Evolutionary conservation across 2,113 vertebrate species (phyloP), one percentile per base, ranked within the genome.

Genomic region (Platysternon megacephalum): DNA sequence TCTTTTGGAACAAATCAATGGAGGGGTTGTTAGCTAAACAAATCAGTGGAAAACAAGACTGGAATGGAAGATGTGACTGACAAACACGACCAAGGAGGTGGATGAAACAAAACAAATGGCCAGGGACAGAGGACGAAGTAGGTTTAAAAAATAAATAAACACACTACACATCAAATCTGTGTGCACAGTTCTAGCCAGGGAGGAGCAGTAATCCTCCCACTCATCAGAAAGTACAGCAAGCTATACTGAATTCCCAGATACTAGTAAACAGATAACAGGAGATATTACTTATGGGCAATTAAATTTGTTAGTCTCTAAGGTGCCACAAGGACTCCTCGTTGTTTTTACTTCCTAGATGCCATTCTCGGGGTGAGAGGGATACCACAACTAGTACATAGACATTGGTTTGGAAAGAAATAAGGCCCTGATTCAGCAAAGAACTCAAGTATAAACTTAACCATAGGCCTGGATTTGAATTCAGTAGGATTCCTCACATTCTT

Each of bases 21-120:
- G 85, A 90, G 85, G 92, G 83, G 26, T 81, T 89, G 90, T 91
- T 92, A 97, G 95, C 91, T 32, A 85, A 49, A 94, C 92, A 96
- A 86, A n/a, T 72, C 68, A n/a, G 35, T 48, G 11, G 91, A 94
- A 80, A 72, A 72, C 9, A 19, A 88, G 35, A 94, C 94, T 76
- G n/a, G 32, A 90, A 55, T 51, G 26, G 68, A 93, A 95, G 92
- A 61, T 91, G 79, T 53, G 82, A 89, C 29, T 61, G 13, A 61
- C n/a, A 72, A 87, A 51, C 76, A 92, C 92, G 91, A 83, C 72
- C 89, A 92, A 53, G 3, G 39, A 93, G 91, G 53, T 6, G 17
- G 5, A 72, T 28, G 65, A 93, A 94, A 93, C 35, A 0, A 58
- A 35, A 68, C 93, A 91, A 92, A 68, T 91, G 2, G 24, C 56